Evolutionary conservation across 2,888 invertebrate genomes (phyloP), one percentile per base, ranked within the genome.

Genomic region (Parnassius smintheus): DNA sequence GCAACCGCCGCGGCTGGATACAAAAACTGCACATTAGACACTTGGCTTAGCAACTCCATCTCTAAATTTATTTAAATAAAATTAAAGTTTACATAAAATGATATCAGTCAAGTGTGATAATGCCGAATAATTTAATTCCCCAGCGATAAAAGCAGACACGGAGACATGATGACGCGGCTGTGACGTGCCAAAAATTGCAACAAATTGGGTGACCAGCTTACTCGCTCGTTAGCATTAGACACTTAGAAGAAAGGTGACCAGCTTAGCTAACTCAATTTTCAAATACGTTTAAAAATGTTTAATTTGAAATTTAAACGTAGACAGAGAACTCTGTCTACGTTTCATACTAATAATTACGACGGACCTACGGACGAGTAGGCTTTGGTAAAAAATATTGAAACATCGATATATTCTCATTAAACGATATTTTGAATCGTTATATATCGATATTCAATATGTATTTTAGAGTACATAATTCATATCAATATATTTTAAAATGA

Each of bases 131-230:
- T 86, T 90, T 90, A 91, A 86, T 85, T 88, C 83, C 77, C 76
- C 78, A 81, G 76, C 82, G 93, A 92, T 91, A 92, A 91, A 90
- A 85, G 81, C 83, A 88, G 92, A 92, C 91, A 91, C 90, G 91
- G 89, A 83, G 87, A 91, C 92, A 92, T 94, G 94, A 93, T 94
- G 94, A 94, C 94, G 94, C 93, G 94, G 93, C 94, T 92, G 92
- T 93, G 93, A 93, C 93, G 93, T 93, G 93, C 92, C 93, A 93
- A 88, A 90, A 87, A 86, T 75, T 70, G 73, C 72, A 66, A 72
- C 55, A 59, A 18, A 18, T 42, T 22, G 63, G 59, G 63, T 63
- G 51, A 59, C 59, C 63, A 63, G 50, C n/a, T 51, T 35, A 35
- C 35, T 35, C 35, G 7, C 35, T 35, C 35, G 7, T 35, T 35